A percentile compares a stretch with the other conserved stretches of the same genome.
Conservation (phyloP, 2,888 invertebrate genomes). For the Microplitis manilae region DNA sequence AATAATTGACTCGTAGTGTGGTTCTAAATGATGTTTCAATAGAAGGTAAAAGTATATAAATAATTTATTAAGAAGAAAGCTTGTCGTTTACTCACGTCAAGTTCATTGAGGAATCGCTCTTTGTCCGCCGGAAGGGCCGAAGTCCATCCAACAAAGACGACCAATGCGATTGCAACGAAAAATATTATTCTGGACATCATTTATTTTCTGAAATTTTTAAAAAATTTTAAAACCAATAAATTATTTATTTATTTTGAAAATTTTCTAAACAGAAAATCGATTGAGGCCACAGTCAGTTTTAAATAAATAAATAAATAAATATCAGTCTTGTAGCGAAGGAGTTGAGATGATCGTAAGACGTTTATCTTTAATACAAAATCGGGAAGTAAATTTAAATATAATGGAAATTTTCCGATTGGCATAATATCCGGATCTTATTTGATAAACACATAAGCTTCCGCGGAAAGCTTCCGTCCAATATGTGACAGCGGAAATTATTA, state of each 20-base stretch:
- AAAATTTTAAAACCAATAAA: background rate
- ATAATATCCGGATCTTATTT: background rate
- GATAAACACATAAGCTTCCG: background rate
- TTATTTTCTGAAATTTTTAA: constrained; percentile 42
- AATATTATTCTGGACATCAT: constrained; percentile 55
- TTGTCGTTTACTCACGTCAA: constrained; percentile 64
- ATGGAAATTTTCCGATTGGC: background rate
- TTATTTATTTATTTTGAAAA: background rate
- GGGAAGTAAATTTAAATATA: background rate
- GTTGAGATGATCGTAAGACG: background rate
- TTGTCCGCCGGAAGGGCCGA: constrained; percentile 65
- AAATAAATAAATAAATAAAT: too few species aligned
- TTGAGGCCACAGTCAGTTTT: too few species aligned
- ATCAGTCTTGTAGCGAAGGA: too few species aligned
- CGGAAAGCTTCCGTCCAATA: background rate
- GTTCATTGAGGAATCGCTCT: constrained; percentile 66
- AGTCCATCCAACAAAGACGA: constrained; percentile 59
- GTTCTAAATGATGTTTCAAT: too few species aligned
- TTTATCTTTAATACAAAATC: background rate
- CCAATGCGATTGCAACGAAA: constrained; percentile 55
- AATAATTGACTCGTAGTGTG: background rate
- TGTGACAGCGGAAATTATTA: constrained; percentile 6
- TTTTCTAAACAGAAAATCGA: background rate
- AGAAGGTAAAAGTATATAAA: too few species aligned
- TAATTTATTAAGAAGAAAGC: too few species aligned